These are phyloP conservation scores for Cantharis flavilabris DNA, from an alignment of 2,888 invertebrate species.

Conservation along the genomic window DNA sequence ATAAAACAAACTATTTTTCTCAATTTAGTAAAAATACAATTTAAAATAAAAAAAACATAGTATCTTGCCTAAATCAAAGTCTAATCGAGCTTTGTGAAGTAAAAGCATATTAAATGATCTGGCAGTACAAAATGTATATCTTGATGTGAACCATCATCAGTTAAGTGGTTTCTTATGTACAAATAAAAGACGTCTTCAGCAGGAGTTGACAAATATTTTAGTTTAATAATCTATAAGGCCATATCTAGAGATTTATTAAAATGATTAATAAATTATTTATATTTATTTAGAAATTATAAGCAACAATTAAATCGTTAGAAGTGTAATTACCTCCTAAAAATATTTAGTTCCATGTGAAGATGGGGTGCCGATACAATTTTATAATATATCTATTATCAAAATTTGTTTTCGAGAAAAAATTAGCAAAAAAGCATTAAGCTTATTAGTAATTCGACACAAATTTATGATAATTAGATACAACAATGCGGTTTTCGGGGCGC, in stretches of 20 bases:
- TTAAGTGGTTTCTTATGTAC: constrained; percentile 30
- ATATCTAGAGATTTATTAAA: constrained; percentile 1
- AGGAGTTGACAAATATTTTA: constrained; percentile 19
- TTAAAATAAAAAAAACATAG: not conserved
- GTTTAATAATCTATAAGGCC: constrained; percentile 3
- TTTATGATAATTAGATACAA: constrained; percentile 53
- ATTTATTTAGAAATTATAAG: not conserved
- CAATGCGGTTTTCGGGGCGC: constrained; percentile 48
- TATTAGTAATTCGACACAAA: constrained; percentile 48
- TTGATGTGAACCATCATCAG: constrained; percentile 23
- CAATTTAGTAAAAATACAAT: not conserved
- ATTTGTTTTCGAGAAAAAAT: not conserved
- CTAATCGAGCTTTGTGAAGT: constrained; percentile 14
- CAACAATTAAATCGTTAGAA: not conserved
- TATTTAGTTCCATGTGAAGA: not conserved
- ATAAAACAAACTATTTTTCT: not conserved
- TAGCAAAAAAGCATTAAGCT: not conserved
- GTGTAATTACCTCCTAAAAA: not conserved
- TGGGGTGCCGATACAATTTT: not conserved
- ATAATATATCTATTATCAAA: not conserved
- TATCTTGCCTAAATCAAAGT: constrained; percentile 4
- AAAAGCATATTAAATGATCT: constrained; percentile 24
- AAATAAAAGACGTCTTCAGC: constrained; percentile 27
- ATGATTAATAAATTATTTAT: not conserved
- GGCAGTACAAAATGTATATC: constrained; percentile 18